A percentile compares a stretch with the other conserved stretches of the same genome.
Conservation (phyloP, 2,888 invertebrate genomes). For the Micropterix aruncella region DNA sequence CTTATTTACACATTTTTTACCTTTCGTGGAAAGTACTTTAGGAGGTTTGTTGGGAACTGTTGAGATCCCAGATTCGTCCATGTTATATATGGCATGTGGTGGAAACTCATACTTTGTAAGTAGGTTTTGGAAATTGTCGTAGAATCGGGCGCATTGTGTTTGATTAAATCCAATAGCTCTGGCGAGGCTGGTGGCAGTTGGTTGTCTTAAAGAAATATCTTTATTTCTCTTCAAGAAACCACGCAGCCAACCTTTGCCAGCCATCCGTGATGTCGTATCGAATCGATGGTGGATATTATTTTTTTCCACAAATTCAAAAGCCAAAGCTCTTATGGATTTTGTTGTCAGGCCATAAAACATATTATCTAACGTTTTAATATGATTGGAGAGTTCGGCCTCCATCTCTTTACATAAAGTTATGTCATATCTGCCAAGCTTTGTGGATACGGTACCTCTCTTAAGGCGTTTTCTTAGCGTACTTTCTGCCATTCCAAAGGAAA, state of each 20-base stretch:
- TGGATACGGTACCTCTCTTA: no score
- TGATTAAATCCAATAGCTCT: constrained; percentile 10
- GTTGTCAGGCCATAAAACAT: no score
- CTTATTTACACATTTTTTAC: constrained; percentile 11
- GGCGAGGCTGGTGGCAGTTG: constrained; percentile 9
- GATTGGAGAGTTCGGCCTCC: no score
- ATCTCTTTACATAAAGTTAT: no score
- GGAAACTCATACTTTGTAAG: constrained; percentile 5
- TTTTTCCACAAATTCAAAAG: constrained; percentile 35
- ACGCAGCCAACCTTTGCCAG: constrained; percentile 36
- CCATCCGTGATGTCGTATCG: constrained; percentile 33
- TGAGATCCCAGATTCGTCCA: constrained; percentile 9
- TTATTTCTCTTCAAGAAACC: constrained; percentile 36
- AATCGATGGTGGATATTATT: constrained; percentile 31
- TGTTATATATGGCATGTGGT: constrained; percentile 6
- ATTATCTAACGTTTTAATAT: no score
- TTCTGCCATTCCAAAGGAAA: no score
- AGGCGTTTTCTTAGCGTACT: no score
- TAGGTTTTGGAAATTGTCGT: constrained; percentile 4
- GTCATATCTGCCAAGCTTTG: no score
- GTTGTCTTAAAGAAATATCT: constrained; percentile 8
- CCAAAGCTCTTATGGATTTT: constrained; percentile 33
- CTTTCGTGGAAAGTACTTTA: constrained; percentile 9
- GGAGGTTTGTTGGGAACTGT: constrained; percentile 10
- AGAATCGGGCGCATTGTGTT: constrained; percentile 6